Conservation (phyloP, 2,797 vertebrate species). For the Diceros bicornis region DNA sequence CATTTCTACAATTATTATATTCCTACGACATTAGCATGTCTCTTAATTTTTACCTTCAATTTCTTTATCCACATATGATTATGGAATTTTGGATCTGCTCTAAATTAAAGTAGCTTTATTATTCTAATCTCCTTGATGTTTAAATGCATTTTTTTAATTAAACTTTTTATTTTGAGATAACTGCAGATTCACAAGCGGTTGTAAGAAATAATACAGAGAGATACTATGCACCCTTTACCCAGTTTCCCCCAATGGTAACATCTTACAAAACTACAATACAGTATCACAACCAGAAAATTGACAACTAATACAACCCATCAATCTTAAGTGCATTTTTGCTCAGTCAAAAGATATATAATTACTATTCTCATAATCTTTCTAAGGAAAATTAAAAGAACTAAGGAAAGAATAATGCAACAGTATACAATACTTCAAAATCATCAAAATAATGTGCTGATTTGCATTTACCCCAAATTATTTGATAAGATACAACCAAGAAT, state of each 20-base stretch:
- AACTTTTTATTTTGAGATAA: constrained; percentile 63
- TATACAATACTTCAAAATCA: constrained; percentile 32
- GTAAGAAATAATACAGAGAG: constrained; percentile 38
- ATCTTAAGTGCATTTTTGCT: constrained; percentile 61
- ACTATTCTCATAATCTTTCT: constrained; percentile 8
- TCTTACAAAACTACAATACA: constrained; percentile 21
- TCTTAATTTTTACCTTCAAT: constrained; percentile 53
- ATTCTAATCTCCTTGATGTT: constrained; percentile 42
- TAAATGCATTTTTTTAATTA: constrained; percentile 56
- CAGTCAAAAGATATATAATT: constrained; percentile 33
- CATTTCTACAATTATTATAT: constrained; percentile 23
- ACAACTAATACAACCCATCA: neutral
- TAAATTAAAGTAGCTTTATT: constrained; percentile 57
- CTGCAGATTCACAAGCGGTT: constrained; percentile 19
- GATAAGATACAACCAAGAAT: constrained; percentile 10
- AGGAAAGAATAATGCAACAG: constrained; percentile 27
- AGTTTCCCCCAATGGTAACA: constrained; percentile 27
- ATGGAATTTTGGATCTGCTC: neutral
- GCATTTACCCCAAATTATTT: constrained; percentile 49
- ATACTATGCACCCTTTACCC: neutral
- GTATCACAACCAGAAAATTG: constrained; percentile 34
- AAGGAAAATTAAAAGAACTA: constrained; percentile 22
- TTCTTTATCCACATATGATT: constrained; percentile 25
- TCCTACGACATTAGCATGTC: neutral
- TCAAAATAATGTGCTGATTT: constrained; percentile 56